Conservation (phyloP, 1,140 invertebrate species). For the Artemia franciscana region DNA sequence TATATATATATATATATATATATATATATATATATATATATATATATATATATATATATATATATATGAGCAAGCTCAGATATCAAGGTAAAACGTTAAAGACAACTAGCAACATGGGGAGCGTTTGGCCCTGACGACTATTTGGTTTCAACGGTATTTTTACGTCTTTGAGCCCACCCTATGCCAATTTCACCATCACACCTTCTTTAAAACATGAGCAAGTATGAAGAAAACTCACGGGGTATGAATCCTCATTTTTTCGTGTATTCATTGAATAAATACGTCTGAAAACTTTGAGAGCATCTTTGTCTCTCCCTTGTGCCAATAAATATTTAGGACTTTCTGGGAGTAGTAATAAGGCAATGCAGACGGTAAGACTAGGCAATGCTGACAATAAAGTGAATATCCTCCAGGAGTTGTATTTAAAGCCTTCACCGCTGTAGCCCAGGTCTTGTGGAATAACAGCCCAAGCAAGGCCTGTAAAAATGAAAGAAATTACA, state of each 20-base stretch:
- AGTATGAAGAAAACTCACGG: slow-evolving; percentile 38
- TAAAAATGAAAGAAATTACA: slow-evolving; percentile 9
- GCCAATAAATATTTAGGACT: slow-evolving; percentile 61
- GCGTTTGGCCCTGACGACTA: no score
- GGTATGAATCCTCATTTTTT: slow-evolving; percentile 30
- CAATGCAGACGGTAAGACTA: slow-evolving; percentile 32
- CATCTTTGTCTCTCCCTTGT: slow-evolving; percentile 36
- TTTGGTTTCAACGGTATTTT: no score
- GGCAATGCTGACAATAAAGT: slow-evolving; percentile 44
- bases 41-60: no score
- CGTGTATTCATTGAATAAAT: slow-evolving; percentile 48
- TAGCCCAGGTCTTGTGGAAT: slow-evolving; percentile 36
- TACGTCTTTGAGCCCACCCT: no score
- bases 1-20: no score
- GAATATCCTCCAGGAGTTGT: slow-evolving; percentile 67
- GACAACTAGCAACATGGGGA: no score
- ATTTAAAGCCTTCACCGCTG: slow-evolving; percentile 31
- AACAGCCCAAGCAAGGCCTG: slow-evolving; percentile 43
- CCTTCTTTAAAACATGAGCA: no score
- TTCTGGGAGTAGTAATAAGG: slow-evolving; percentile 49
- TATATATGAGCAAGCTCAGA: no score
- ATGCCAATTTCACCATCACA: no score
- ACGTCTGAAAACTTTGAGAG: slow-evolving; percentile 44
- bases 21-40: no score
- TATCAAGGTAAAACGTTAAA: no score